Base-by-base conservation (phyloP, 2,113 vertebrate species). In the Lontra canadensis region DNA sequence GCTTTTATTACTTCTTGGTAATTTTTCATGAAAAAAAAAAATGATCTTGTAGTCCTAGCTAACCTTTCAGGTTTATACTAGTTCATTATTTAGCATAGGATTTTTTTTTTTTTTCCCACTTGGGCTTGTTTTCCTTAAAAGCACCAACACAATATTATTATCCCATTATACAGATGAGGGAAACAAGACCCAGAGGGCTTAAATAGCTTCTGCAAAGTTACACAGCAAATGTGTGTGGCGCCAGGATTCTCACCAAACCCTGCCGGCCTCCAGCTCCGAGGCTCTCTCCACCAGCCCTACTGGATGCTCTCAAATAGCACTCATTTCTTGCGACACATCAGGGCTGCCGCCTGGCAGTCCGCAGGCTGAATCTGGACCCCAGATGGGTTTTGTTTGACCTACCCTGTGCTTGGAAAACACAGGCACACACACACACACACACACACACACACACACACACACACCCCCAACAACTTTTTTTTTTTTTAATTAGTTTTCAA, bases 1-100 rank as follows among this genome's bases (percentile, higher is more conserved):
- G 57, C 23, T 65, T 86, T 92, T 83, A 87, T 95, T 82, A 87
- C 87, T 63, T 94, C 89, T 85, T 87, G 74, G 85, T 93, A 90
- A 80, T 88, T 97, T 90, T 76, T 59, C 44, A 88, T 71, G 94
- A 49, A 93, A 94, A 57, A 93, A 47, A 95, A 65, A 85, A 88
- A 81, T 39, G 67, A 65, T 57, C 74, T 84, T 67, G 4, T 74
- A 15, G 12, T 90, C 49, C 89, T 25, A 69, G 65, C 52, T 88
- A 96, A 52, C 15, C 55, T 92, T 96, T 90, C 55, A 79, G 84
- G 44, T 87, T 52, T 29, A 65, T 80, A 91, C 14, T 57, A 59
- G 10, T 87, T 96, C 1, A 34, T 95, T 88, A 88, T 82, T 93
- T 80, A 82, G 67, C 26, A 25, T 44, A 13, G 18, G 2, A n/a